Conservation (phyloP, 2,888 invertebrate species). For the Dioctria rufipes region DNA sequence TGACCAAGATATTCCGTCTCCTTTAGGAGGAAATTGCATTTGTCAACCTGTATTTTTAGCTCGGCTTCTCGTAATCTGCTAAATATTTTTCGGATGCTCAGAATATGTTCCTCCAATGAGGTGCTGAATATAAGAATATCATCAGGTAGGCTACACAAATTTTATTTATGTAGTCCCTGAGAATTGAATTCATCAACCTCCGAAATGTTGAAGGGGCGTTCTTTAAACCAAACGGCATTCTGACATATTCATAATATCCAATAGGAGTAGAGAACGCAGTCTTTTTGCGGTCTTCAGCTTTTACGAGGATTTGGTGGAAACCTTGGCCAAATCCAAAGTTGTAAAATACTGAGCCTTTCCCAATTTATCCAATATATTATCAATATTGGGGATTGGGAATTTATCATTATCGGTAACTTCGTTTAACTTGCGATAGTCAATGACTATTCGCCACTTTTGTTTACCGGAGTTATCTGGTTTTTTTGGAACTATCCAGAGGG, state of each 20-base stretch:
- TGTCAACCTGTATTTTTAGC: no score
- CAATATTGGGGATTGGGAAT: background rate
- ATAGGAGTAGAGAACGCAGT: no score
- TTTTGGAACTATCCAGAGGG: background rate
- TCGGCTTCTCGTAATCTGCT: no score
- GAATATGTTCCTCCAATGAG: background rate
- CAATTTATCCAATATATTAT: background rate
- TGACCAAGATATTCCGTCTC: no score
- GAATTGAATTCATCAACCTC: background rate
- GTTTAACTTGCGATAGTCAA: background rate
- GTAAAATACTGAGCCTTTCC: no score
- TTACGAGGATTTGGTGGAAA: constrained; percentile 5
- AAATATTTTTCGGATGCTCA: background rate
- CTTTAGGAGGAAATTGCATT: no score
- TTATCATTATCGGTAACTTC: no score
- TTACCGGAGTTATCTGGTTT: background rate
- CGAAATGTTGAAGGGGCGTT: no score
- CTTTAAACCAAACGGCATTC: no score
- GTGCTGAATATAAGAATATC: constrained; percentile 12
- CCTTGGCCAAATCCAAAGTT: background rate
- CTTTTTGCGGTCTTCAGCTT: no score
- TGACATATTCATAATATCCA: no score
- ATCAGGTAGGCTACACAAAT: constrained; percentile 6
- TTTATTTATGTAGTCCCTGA: constrained; percentile 6
- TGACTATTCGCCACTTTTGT: background rate